Percentiles rank a stretch among this genome's conserved stretches.
phyloP scores from a whole-genome alignment of 2,797 vertebrate genomes.

The Enoplosus armatus region DNA sequence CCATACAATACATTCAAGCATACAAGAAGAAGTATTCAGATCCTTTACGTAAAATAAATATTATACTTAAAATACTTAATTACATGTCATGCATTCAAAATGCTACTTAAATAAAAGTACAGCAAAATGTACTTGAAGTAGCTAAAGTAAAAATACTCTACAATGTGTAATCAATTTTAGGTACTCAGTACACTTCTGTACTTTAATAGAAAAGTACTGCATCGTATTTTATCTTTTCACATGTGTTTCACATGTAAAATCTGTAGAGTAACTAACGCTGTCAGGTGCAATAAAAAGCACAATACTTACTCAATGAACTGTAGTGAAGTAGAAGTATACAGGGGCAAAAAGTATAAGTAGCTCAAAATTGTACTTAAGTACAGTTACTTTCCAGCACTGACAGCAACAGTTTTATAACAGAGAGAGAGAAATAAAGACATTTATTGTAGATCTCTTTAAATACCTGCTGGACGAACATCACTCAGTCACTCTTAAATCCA shows the following conservation, averaged over 20 bases:
- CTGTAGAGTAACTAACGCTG: too few relatives aligned
- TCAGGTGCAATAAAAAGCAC: neutral
- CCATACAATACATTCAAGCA: too few relatives aligned
- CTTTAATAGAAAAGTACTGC: neutral
- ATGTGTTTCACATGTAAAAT: too few relatives aligned
- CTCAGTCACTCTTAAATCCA: neutral
- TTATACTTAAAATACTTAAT: neutral
- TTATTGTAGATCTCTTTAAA: neutral
- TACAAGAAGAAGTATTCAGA: too few relatives aligned
- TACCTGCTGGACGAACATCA: neutral
- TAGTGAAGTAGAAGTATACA: neutral
- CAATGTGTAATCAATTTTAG: too few relatives aligned
- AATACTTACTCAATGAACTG: neutral
- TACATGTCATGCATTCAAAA: neutral
- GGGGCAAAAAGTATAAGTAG: neutral
- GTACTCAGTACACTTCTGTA: neutral
- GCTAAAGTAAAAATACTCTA: neutral
- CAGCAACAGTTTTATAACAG: too few relatives aligned
- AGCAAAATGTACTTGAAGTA: too few relatives aligned
- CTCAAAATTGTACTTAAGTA: neutral
- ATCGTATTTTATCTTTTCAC: too few relatives aligned
- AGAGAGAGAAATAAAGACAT: too few relatives aligned
- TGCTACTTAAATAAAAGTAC: neutral
- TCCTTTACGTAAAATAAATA: neutral
- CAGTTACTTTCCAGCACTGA: neutral